Evolutionary conservation across 2,888 invertebrate species (phyloP), one percentile per base, ranked within the genome.

Genomic region (Tupiocoris notatus): DNA sequence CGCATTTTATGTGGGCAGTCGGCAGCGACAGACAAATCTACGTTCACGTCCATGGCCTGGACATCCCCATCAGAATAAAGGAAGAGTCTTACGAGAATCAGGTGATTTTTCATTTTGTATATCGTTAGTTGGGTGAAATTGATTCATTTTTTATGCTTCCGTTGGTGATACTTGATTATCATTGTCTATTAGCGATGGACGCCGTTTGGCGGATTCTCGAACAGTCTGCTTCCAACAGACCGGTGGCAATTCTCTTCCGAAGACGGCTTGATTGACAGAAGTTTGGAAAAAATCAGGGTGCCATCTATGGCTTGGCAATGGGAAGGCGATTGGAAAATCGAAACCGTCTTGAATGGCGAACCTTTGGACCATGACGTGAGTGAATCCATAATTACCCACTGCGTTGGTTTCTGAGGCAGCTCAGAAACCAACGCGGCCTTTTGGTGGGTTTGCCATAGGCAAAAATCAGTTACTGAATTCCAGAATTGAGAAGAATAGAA

Each of bases 301-400:
- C 96, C 96, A 3, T 95, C 96, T 0, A 92, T 94, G 90, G 94
- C 95, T 17, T 97, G 96, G 96, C 92, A 94, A 82, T 97, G 96
- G 96, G 96, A 97, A 86, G 93, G 93, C 1, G 94, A 95, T 80
- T 96, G 96, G 96, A 91, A 92, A 81, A 86, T 94, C 75, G 94
- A 95, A 83, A 87, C 93, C 20, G 91, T 92, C 2, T 86, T 93
- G 80, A 92, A 94, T 83, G 95, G 95, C 1, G 92, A 95, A 82
- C 92, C 94, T 1, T 85, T 96, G 78, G 93, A 93, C 82, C 92
- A 94, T 83, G 93, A 95, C 86, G 95, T 88, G 83, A 83, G 81
- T 81, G 39, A 2, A 39, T n/a, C n/a, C n/a, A n/a, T n/a, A n/a
- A n/a, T n/a, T n/a, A n/a, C n/a, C n/a, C n/a, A n/a, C n/a, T n/a